Base-by-base conservation (phyloP, 35 echinoderm and acorn worm genomes). In the Heliocidaris erythrogramma region DNA sequence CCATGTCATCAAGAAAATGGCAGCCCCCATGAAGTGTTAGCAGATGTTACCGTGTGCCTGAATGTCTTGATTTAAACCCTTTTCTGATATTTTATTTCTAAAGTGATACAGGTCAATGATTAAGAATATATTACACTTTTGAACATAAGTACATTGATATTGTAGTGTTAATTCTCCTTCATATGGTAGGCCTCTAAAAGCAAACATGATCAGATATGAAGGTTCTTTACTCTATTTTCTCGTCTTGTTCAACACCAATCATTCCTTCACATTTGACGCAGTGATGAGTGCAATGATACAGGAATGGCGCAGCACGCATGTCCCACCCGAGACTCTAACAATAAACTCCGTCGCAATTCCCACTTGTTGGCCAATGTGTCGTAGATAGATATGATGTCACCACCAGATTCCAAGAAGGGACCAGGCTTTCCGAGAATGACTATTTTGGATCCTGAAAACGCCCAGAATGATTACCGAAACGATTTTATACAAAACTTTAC, bases 291-390 rank as follows among this genome's bases (percentile, higher is more conserved):
- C 30, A 59, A 56, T n/a, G 91, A 92, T 30, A 30, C 91, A 48
- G 91, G 49, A n/a, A 92, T 92, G 50, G 48, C 48, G 12, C 91
- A 92, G 29, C 91, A 92, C 47, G 91, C 91, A 59, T 92, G 91
- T 4, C 91, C 91, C 0, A 92, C 91, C 13, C 91, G 49, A 30
- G 91, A 18, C 48, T 59, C 31, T 30, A 48, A 29, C 49, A 59
- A 24, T 16, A 30, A 27, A 59, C 48, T 48, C 31, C 48, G 29
- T 16, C 49, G 13, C 29, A 50, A 13, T 30, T 92, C 91, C 49
- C 47, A 92, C 47, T 59, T 32, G 13, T 49, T 16, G 18, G 47
- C 59, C 29, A 49, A 18, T 13, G 91, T 59, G 49, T 92, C 49
- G 91, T 27, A 92, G 49, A 49, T 59, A 24, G 31, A 47, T 32